phyloP scores from a whole-genome alignment of 2,797 vertebrate species.

The Podargus strigoides region DNA sequence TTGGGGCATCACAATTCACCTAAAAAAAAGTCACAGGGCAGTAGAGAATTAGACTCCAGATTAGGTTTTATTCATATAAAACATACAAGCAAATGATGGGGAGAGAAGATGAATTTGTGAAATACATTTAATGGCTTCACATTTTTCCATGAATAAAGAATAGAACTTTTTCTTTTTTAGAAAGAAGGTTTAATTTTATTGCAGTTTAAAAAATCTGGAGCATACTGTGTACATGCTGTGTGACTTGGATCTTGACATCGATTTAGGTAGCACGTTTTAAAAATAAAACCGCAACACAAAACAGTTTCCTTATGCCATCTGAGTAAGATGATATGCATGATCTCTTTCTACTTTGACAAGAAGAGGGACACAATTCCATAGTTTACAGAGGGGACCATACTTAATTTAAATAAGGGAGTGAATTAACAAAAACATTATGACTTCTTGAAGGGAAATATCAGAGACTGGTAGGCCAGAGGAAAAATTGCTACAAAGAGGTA shows the following conservation, averaged over 20 bases:
- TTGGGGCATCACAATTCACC: background rate
- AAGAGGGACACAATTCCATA: background rate
- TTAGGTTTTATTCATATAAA: background rate
- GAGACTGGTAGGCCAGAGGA: background rate
- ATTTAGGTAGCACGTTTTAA: background rate
- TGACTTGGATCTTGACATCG: background rate
- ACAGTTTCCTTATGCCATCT: background rate
- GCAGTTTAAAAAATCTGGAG: background rate
- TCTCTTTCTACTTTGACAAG: background rate
- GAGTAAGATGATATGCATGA: background rate
- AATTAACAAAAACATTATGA: background rate
- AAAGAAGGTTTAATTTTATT: background rate
- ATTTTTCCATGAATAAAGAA: background rate
- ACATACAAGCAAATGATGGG: background rate
- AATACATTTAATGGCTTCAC: background rate
- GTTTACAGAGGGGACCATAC: background rate
- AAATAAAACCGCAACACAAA: rapidly evolving
- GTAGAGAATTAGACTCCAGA: background rate
- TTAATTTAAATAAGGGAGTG: background rate
- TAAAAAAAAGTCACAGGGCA: background rate
- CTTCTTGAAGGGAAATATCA: background rate
- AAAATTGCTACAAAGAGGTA: background rate
- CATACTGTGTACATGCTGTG: background rate
- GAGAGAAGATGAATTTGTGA: background rate
- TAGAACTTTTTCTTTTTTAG: background rate